Percentiles rank a stretch among this genome's conserved stretches.
phyloP scores from a whole-genome alignment of 2,113 vertebrate species.

The Patagioenas fasciata region DNA sequence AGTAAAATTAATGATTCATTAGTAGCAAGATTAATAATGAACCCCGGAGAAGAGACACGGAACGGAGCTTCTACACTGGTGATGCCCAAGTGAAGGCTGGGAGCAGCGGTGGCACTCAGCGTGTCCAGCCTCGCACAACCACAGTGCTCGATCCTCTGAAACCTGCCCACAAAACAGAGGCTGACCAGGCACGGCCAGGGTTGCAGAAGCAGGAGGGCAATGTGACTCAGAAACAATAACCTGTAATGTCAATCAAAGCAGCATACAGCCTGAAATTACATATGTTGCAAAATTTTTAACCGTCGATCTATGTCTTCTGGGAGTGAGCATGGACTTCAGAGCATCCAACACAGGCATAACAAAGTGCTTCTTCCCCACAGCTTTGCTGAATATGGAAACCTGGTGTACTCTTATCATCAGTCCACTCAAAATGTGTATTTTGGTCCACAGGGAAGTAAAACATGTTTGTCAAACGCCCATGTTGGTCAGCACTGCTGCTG shows the following conservation, averaged over 20 bases:
- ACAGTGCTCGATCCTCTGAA: not conserved
- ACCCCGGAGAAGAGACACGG: not conserved
- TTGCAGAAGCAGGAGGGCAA: not conserved
- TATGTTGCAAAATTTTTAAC: not conserved
- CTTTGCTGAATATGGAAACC: not conserved
- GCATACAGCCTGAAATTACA: not conserved
- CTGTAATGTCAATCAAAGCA: not conserved
- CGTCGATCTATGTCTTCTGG: not conserved
- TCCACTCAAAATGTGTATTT: not conserved
- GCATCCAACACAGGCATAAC: not conserved
- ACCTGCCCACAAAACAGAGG: not conserved
- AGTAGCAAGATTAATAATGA: not conserved
- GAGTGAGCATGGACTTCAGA: not conserved
- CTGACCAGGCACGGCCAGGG: not conserved
- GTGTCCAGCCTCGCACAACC: not conserved
- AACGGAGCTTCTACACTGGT: rapidly evolving
- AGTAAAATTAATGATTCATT: not conserved
- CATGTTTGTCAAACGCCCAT: not conserved
- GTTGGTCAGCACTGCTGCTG: not conserved
- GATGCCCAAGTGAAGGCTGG: not conserved
- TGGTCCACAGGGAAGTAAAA: not conserved
- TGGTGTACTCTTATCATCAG: not conserved
- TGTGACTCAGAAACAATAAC: not conserved
- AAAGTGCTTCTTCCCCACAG: not conserved
- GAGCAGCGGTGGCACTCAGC: not conserved